These are phyloP conservation scores for Nipponacmea schrenckii DNA, from an alignment of 2,888 invertebrate species.

Conservation along the genomic window DNA sequence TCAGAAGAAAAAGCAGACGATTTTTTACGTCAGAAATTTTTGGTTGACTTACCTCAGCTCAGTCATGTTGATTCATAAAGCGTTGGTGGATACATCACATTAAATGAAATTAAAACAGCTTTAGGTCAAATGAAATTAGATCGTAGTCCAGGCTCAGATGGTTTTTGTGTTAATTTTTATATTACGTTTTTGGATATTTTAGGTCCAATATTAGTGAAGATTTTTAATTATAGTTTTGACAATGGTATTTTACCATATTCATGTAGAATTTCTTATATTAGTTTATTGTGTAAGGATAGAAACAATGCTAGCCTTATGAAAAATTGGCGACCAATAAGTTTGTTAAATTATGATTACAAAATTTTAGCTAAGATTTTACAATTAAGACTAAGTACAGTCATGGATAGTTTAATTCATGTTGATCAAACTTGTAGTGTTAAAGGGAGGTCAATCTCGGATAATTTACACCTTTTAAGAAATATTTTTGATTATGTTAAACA, in stretches of 20 bases:
- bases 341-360: too few relatives aligned
- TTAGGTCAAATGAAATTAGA: background rate
- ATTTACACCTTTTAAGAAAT: constrained; percentile 34
- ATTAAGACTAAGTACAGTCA: constrained; percentile 29
- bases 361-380: constrained; percentile 35
- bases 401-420: constrained; percentile 27
- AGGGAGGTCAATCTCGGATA: constrained; percentile 39
- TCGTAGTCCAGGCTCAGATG: background rate
- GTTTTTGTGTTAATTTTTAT: background rate
- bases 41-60: background rate
- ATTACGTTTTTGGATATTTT: background rate
- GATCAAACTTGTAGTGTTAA: constrained; percentile 40
- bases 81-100: background rate
- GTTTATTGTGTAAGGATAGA: constrained; percentile 36
- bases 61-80: background rate
- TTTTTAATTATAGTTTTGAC: too few relatives aligned
- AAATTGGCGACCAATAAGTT: constrained; percentile 39
- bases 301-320: constrained; percentile 27
- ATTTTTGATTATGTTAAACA: constrained; percentile 35
- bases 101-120: background rate
- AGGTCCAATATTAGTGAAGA: background rate
- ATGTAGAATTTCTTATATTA: constrained; percentile 24
- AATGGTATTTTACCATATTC: constrained; percentile 18
- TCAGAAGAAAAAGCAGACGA: background rate
- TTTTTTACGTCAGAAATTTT: background rate